A percentile compares a stretch with the other conserved stretches of the same genome.
These are phyloP conservation scores for Orthochromis malagaraziensis DNA, from an alignment of 2,113 vertebrate genomes.

Conservation along the genomic window DNA sequence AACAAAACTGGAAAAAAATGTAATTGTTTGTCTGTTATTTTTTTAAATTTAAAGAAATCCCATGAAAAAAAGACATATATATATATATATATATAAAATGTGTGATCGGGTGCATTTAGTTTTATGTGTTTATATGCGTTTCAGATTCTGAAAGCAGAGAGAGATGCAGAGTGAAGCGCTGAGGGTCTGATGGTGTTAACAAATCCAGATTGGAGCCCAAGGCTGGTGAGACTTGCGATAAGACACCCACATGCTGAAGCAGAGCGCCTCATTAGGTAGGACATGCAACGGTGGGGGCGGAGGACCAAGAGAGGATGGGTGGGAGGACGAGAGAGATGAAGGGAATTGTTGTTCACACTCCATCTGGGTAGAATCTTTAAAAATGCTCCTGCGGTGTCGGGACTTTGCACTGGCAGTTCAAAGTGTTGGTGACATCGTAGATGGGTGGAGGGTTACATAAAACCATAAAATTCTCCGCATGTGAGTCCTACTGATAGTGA, in stretches of 20 bases:
- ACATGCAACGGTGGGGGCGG: neutral
- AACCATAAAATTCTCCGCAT: neutral
- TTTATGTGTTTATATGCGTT: neutral
- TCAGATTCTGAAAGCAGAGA: neutral
- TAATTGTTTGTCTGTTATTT: neutral
- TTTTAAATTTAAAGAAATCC: neutral
- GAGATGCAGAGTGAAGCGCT: neutral
- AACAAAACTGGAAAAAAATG: neutral
- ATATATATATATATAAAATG: neutral
- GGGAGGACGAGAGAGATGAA: slow-evolving; percentile 25
- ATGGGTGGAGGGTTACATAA: neutral
- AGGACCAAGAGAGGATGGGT: neutral
- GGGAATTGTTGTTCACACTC: neutral
- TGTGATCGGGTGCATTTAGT: neutral
- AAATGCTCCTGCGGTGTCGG: neutral
- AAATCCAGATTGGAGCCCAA: slow-evolving; percentile 14
- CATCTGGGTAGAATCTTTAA: slow-evolving; percentile 28
- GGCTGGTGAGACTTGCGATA: neutral
- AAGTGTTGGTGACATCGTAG: neutral
- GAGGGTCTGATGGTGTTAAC: slow-evolving; percentile 1
- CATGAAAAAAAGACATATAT: neutral
- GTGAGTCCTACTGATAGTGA: neutral
- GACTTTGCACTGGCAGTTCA: neutral
- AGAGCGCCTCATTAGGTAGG: slow-evolving; percentile 47
- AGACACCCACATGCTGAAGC: slow-evolving; percentile 49